Evolutionary conservation across 2,888 invertebrate species (phyloP), one percentile per base, ranked within the genome.

Genomic region (Spodoptera exigua): DNA sequence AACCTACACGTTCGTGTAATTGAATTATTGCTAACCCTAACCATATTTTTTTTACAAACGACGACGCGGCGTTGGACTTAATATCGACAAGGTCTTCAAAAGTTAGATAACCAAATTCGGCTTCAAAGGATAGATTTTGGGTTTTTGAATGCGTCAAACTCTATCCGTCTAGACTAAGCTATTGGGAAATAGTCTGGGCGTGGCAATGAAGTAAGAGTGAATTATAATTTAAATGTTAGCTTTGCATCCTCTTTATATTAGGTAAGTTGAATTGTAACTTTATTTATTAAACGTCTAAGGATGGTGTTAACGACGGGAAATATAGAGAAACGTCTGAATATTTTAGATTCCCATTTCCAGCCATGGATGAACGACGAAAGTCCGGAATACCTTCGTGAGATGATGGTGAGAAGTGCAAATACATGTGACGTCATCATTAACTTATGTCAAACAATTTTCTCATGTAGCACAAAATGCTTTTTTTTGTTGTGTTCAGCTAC

Each of bases 111-210:
- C 27, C 43, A 35, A 55, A 53, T 53, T 13, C 27, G 35, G 46
- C 48, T 65, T 57, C 45, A 27, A 53, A 61, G 45, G 45, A 39
- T 34, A 52, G 5, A 45, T 70, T 69, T 61, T 43, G 14, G 14
- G 40, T 41, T 62, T 57, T 54, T n/a, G 35, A 58, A n/a, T 37
- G 18, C 14, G 9, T 37, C 14, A 47, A 39, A 18, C 2, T 27
- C 10, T 14, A 34, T 35, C 17, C 11, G 17, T 59, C 44, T 55
- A 53, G 55, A 62, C 32, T 55, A 53, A 49, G 61, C 21, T 14
- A 16, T 65, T 75, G 47, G 45, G 76, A 65, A 70, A 72, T n/a
- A 17, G 45, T 58, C 39, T 40, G 27, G 13, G 55, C 41, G 12
- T 40, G 45, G 21, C 9, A 62, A 27, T 74, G 72, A 35, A 36